phyloP scores from a whole-genome alignment of 2,113 vertebrate genomes.

The Ptilorrhoa leucosticta region DNA sequence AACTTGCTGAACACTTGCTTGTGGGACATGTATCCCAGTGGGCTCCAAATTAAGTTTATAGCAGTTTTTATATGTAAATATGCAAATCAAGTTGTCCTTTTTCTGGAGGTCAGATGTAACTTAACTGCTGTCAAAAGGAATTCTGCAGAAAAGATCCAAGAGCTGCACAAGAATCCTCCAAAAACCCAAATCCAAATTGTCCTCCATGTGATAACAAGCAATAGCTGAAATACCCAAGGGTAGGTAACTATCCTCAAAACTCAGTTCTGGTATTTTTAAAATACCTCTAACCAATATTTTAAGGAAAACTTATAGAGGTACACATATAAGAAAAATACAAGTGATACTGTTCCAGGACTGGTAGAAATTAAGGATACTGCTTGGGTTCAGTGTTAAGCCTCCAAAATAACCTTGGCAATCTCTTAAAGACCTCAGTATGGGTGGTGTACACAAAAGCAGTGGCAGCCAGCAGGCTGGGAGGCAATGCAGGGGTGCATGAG shows the following conservation, averaged over 20 bases:
- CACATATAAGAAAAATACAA: neutral
- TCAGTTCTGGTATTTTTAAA: neutral
- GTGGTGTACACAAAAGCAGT: neutral
- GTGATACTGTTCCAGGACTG: rapidly evolving
- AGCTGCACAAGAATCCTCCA: neutral
- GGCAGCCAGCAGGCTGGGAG: neutral
- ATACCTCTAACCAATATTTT: neutral
- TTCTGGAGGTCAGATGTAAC: neutral
- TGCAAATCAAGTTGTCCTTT: neutral
- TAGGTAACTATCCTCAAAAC: neutral
- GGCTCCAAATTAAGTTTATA: neutral
- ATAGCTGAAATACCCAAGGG: neutral
- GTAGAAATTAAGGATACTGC: neutral
- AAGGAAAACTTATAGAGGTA: neutral
- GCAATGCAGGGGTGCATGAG: neutral
- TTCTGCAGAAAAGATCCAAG: neutral
- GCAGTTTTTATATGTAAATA: neutral
- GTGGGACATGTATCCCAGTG: neutral
- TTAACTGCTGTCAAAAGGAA: neutral
- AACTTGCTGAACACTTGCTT: neutral
- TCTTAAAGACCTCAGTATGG: neutral
- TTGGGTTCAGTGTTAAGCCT: neutral
- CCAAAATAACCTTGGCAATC: neutral
- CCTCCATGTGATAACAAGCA: neutral
- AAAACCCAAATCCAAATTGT: neutral